Base-by-base conservation (phyloP, 1,140 invertebrate genomes). In the Solen grandis region DNA sequence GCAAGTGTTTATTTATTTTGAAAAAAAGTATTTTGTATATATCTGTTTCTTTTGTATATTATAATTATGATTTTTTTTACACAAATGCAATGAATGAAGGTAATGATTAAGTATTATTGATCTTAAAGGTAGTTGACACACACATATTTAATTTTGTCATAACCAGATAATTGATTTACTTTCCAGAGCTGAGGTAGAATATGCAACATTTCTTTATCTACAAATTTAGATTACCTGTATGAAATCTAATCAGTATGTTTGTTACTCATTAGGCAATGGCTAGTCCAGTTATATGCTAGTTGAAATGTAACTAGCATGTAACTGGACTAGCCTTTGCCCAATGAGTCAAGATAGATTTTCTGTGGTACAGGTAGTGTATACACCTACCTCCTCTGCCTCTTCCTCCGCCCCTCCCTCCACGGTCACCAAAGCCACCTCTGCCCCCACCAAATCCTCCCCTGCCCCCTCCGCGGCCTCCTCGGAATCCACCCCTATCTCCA, bases 331-430 rank as follows among this genome's bases (percentile, higher is more conserved):
- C 41, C 41, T 10, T 46, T 46, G 8, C 41, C 41, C 19, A 46
- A 46, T 8, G 19, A 46, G 19, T 8, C 8, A 19, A 46, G 8
- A 46, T 46, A 46, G 19, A 19, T 46, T 46, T 19, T 19, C 8
- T 19, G 19, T 46, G 41, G 41, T 46, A 8, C 41, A 46, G n/a
- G n/a, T n/a, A n/a, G 57, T 36, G 13, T 14, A 14, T 14, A 65
- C 94, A 93, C 13, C 94, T 90, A 5, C 94, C 92, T 25, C 89
- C 83, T 13, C 86, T 57, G 13, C 87, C 82, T 16, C 89, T 78
- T 33, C 94, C 93, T 82, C 83, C 57, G 14, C 85, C 65, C 5
- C 77, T 74, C 19, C 83, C 36, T 35, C 84, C 94, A n/a, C 94
- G 90, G 4, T 93, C 92, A 22, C 90, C 82, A n/a, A 85, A 60